A percentile compares a stretch with the other conserved stretches of the same genome.
Conservation (phyloP, 2,113 vertebrate genomes). For the Oceanodroma tethys region DNA sequence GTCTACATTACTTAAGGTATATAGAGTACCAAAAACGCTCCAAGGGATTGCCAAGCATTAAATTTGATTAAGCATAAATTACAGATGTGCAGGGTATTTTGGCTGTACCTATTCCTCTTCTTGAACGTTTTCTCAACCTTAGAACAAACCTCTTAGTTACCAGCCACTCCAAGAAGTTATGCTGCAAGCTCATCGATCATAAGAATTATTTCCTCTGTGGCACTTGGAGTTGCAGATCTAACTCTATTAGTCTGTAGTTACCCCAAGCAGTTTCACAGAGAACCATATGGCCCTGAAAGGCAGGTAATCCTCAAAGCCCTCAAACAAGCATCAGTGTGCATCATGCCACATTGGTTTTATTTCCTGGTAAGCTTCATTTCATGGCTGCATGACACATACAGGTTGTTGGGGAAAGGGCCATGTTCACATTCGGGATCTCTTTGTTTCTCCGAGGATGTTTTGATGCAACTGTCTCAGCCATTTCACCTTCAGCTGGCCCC, state of each 20-base stretch:
- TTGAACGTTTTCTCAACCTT: neutral
- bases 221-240: neutral
- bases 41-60: neutral
- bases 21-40: neutral
- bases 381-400: neutral
- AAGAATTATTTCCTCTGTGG: neutral
- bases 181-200: neutral
- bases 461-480: neutral
- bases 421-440: neutral
- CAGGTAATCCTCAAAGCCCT: neutral
- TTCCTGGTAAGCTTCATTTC: neutral
- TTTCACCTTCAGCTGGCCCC: constrained; percentile 3
- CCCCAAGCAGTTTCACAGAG: neutral
- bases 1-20: neutral
- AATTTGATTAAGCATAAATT: neutral
- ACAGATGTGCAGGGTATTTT: neutral
- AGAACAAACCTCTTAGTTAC: neutral
- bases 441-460: constrained; percentile 19
- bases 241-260: neutral
- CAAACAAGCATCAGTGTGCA: neutral
- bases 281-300: neutral
- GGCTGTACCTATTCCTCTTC: neutral
- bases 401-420: neutral
- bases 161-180: neutral
- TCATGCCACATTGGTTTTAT: neutral